Conservation (phyloP, 2,888 invertebrate species). For the Luperina testacea region DNA sequence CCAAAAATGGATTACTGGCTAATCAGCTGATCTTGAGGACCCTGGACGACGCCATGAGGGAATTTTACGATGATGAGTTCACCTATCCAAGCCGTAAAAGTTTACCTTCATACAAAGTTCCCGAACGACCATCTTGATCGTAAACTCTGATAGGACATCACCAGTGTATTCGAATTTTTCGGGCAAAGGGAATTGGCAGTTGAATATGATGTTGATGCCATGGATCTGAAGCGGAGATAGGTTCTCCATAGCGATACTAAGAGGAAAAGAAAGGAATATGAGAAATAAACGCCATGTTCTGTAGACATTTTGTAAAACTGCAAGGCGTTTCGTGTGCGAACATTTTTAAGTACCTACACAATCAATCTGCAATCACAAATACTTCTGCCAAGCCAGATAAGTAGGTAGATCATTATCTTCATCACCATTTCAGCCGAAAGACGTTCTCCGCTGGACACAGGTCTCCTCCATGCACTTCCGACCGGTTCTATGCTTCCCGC, state of each 20-base stretch:
- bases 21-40: not conserved
- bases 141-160: constrained; percentile 71
- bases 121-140: constrained; percentile 79
- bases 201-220: constrained; percentile 81
- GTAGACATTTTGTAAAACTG: not conserved
- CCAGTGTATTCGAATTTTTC: constrained; percentile 70
- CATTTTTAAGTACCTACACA: not conserved
- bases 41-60: not conserved
- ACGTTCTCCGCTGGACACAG: no score
- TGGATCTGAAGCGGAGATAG: constrained; percentile 81
- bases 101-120: constrained; percentile 80
- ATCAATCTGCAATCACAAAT: not conserved
- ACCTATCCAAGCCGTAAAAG: not conserved
- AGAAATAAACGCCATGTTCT: not conserved
- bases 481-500: no score
- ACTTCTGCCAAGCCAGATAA: not conserved
- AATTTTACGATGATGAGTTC: not conserved
- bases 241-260: constrained; percentile 74
- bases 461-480: no score
- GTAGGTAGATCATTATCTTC: not conserved
- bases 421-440: no score
- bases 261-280: constrained; percentile 22
- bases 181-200: constrained; percentile 77
- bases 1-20: not conserved
- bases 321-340: not conserved